phyloP scores from a whole-genome alignment of 35 echinoderm and acorn worm genomes.

The Apostichopus californicus region DNA sequence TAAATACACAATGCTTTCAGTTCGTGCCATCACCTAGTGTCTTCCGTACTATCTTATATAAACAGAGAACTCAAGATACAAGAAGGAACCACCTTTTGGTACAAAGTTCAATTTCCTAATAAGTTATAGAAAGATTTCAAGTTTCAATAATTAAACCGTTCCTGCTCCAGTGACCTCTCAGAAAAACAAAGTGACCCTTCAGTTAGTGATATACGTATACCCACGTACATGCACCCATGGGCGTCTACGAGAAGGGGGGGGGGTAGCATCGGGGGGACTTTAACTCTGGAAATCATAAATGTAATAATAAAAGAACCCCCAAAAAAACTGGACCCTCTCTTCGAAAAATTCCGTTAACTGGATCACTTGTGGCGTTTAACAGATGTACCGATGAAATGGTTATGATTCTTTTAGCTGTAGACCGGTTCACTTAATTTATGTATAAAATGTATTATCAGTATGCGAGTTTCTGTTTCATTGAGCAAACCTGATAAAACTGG shows the following conservation, averaged over 20 bases:
- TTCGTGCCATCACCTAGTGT: neutral
- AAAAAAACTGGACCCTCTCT: neutral
- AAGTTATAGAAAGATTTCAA: neutral
- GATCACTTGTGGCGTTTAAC: no score
- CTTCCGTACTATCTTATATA: neutral
- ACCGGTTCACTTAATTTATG: no score
- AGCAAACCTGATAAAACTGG: no score
- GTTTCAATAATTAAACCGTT: neutral
- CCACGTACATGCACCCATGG: neutral
- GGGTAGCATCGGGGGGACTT: neutral
- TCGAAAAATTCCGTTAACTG: no score
- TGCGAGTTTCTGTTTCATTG: no score
- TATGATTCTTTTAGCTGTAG: no score
- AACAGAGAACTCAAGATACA: neutral
- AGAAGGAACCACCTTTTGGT: neutral
- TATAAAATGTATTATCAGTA: no score
- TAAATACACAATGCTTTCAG: neutral
- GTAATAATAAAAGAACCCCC: neutral
- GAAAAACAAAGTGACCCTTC: neutral
- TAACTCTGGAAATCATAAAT: neutral
- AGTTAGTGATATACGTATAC: neutral
- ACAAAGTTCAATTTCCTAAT: neutral
- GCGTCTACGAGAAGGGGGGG: neutral
- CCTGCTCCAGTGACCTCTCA: neutral
- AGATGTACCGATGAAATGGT: no score